phyloP scores from a whole-genome alignment of 2,113 vertebrate species.

The Tylochromis polylepis region DNA sequence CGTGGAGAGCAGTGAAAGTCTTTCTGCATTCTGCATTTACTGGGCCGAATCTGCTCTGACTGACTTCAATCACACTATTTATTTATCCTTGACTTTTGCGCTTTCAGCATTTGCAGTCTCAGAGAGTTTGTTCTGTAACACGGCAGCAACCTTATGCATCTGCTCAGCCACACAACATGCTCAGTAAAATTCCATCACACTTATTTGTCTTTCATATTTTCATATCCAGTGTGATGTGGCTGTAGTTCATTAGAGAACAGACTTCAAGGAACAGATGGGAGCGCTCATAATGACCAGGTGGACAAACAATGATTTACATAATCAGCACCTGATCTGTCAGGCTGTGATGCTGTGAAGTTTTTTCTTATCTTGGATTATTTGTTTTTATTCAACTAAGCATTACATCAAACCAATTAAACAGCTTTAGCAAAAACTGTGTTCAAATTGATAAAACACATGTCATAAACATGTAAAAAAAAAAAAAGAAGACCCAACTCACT shows the following conservation, averaged over 20 bases:
- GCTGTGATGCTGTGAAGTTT: neutral
- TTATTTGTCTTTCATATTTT: neutral
- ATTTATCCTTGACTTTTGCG: neutral
- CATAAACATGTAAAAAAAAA: neutral
- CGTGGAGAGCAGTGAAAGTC: neutral
- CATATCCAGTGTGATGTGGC: neutral
- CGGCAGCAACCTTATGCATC: neutral
- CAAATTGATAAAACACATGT: neutral
- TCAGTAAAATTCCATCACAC: neutral
- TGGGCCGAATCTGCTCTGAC: neutral
- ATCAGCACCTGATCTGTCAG: neutral
- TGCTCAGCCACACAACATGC: neutral
- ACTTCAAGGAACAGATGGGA: slow-evolving; percentile 13
- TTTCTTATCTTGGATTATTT: neutral
- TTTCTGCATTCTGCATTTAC: neutral
- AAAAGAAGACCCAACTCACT: neutral
- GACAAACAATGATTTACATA: slow-evolving; percentile 19
- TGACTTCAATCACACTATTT: neutral
- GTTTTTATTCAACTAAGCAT: neutral
- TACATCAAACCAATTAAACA: neutral
- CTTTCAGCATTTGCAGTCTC: neutral
- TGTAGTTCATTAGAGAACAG: neutral
- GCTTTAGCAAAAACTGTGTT: neutral
- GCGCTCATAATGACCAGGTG: neutral
- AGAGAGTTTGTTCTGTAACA: neutral